Evolutionary conservation across 2,113 vertebrate species (phyloP).

Genomic region (Protobothrops mucrosquamatus): DNA sequence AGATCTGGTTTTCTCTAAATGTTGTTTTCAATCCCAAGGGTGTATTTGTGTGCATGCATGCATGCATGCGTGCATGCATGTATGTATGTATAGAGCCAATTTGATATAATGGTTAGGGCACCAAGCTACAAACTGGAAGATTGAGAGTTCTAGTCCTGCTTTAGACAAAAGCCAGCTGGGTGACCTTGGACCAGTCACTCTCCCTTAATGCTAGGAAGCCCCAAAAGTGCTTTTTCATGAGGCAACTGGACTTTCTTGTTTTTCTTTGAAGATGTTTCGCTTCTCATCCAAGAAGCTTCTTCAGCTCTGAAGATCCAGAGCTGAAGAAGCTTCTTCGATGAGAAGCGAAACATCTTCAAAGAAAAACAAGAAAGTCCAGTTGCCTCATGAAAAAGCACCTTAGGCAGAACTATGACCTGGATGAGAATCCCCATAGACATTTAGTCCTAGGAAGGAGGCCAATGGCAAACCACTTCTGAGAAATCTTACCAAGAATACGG

Average conservation of each 20-base stretch:
- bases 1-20: background rate
- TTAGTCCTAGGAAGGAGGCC: background rate
- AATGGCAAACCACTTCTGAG: background rate
- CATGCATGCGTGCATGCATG: too few species aligned
- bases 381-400: too few species aligned
- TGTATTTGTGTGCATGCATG: background rate
- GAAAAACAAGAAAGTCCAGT: too few species aligned
- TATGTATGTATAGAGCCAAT: background rate
- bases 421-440: too few species aligned
- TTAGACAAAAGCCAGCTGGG: background rate
- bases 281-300: too few species aligned
- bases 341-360: too few species aligned
- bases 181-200: background rate
- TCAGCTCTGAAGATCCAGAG: too few species aligned
- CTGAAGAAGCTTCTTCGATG: too few species aligned
- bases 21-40: background rate
- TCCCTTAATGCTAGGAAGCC: background rate
- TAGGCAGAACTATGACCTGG: too few species aligned
- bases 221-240: too few species aligned
- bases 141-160: background rate
- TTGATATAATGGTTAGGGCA: background rate
- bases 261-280: too few species aligned
- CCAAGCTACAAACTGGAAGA: background rate
- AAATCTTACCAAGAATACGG: background rate
- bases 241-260: too few species aligned